Evolutionary conservation across 2,113 vertebrate species (phyloP), one percentile per base, ranked within the genome.

Genomic region (Loxodonta africana): DNA sequence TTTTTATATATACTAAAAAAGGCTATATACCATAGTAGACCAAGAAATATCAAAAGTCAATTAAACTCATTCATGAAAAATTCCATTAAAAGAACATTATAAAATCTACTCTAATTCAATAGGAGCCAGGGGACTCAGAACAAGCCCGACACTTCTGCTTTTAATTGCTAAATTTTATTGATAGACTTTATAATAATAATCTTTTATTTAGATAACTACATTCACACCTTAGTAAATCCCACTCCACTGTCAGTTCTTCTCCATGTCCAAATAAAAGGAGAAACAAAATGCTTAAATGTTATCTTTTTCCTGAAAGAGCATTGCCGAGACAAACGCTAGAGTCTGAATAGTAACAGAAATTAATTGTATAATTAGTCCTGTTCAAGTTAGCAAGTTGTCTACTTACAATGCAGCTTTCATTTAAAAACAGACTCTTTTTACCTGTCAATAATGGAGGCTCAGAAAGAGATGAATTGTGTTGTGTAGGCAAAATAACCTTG

Each of bases 51-150:
- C 65, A 94, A 97, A 96, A 95, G 48, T 78, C 73, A 95, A 90
- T 95, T 97, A 97, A 97, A 98, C 98, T 97, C 21, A 98, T 97
- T 14, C 74, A 97, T 83, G 95, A 98, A 98, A 97, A 65, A 63
- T 98, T 90, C 20, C 46, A 93, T 92, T 97, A 95, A 97, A 97
- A 51, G 20, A 93, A 67, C 90, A 91, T 95, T 97, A 17, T 12
- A 90, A 96, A 86, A 93, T 60, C 91, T 85, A 76, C 60, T 96
- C 74, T 98, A 96, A 95, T 97, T 91, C 81, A 96, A 15, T 53
- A 95, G 73, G 73, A 94, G 81, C 41, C 63, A 96, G 82, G 84
- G 94, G 92, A 92, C 82, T 85, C 77, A 97, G 85, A 98, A 94
- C 17, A 11, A 90, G 80, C n/a, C 33, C 93, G 95, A 91, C 80